These are phyloP conservation scores for Ammodytes marinus DNA, from an alignment of 2,113 vertebrate genomes.

Conservation along the genomic window DNA sequence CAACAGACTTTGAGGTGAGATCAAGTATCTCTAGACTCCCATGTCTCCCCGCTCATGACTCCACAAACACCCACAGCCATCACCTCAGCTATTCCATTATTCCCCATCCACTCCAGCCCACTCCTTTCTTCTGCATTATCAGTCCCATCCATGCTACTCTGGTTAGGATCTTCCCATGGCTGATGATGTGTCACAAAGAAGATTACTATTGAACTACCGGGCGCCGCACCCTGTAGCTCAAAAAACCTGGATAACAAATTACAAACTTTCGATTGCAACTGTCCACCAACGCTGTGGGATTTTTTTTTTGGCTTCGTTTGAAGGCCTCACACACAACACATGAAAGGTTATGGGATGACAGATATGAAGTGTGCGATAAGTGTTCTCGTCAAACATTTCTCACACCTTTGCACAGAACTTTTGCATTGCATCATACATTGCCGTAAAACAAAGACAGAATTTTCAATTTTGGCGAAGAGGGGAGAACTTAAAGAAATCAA, in stretches of 20 bases:
- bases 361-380: conserved; percentile 58
- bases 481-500: not conserved
- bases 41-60: conserved; percentile 52
- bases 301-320: conserved; percentile 35
- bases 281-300: conserved; percentile 29
- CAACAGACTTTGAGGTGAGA: conserved; percentile 31
- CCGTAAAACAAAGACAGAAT: conserved; percentile 1
- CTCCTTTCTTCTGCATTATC: conserved; percentile 70
- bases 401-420: conserved; percentile 20
- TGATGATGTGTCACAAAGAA: conserved; percentile 77
- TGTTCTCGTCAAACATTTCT: conserved; percentile 45
- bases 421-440: not conserved
- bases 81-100: conserved; percentile 68
- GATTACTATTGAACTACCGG: conserved; percentile 48
- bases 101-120: conserved; percentile 61
- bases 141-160: conserved; percentile 62
- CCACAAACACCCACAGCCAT: conserved; percentile 67
- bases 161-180: conserved; percentile 64
- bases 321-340: conserved; percentile 38
- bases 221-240: conserved; percentile 33
- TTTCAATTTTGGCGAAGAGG: not conserved
- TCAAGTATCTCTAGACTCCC: conserved; percentile 59
- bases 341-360: conserved; percentile 53
- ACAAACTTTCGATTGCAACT: conserved; percentile 29
- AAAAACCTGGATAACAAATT: conserved; percentile 53